A percentile compares a stretch with the other conserved stretches of the same genome.
Evolutionary conservation across 2,888 invertebrate genomes (phyloP).

Genomic region (Yponomeuta sedellus): DNA sequence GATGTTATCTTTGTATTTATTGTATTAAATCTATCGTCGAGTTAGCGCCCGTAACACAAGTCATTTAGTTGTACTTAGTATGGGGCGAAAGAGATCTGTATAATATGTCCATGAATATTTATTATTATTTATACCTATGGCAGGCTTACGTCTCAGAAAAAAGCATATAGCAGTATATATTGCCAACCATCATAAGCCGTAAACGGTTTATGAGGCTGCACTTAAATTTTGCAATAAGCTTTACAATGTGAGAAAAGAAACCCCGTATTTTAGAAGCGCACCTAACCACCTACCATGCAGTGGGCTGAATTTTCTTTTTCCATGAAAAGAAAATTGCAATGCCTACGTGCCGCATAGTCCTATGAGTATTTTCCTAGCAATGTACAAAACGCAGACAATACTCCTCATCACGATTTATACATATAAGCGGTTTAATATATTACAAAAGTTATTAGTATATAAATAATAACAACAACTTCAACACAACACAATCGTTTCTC

Average conservation of each 20-base stretch:
- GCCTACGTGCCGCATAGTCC: neutral
- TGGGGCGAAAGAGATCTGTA: no score
- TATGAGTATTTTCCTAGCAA: neutral
- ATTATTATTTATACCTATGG: no score
- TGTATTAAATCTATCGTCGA: no score
- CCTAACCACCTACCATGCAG: neutral
- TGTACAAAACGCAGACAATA: neutral
- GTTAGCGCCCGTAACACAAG: no score
- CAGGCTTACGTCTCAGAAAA: neutral
- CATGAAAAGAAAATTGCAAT: neutral
- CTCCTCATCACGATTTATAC: neutral
- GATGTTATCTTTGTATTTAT: no score
- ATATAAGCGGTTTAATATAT: neutral
- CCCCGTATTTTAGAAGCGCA: neutral
- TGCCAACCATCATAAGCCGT: constrained; percentile 5
- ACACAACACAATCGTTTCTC: no score
- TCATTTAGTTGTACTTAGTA: no score
- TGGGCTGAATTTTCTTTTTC: neutral
- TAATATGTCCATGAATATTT: no score
- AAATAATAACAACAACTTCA: no score
- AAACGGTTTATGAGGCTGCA: constrained; percentile 11
- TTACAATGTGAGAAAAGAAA: constrained; percentile 13
- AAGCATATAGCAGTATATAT: constrained; percentile 4
- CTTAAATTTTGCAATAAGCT: constrained; percentile 13
- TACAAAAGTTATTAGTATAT: no score